Conservation (phyloP, 2,113 vertebrate genomes). For the Cisticola juncidis region DNA sequence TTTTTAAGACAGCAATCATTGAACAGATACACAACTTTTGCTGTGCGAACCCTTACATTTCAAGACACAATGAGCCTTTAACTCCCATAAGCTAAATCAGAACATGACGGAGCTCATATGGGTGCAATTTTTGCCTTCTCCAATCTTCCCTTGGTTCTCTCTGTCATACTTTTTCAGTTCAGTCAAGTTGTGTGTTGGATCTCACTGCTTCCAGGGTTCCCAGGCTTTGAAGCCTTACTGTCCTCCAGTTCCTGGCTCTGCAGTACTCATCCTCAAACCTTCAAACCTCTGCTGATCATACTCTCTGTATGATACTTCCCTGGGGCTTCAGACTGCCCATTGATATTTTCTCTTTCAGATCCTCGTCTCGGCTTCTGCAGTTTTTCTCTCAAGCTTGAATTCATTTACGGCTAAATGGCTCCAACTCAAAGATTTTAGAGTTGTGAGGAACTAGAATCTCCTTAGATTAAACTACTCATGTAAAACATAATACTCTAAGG, state of each 20-base stretch:
- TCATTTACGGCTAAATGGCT: background rate
- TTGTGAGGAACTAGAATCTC: background rate
- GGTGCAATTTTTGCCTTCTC: background rate
- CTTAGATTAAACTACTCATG: background rate
- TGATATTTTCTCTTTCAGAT: slow-evolving; percentile 45
- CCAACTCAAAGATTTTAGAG: background rate
- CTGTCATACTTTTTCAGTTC: background rate
- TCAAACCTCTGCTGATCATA: slow-evolving; percentile 16
- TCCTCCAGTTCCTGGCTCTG: slow-evolving; percentile 23
- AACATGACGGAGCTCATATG: background rate
- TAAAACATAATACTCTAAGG: background rate
- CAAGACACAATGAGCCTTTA: background rate
- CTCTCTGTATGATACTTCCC: background rate
- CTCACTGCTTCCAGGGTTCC: background rate
- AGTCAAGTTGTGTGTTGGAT: background rate
- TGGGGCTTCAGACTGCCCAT: background rate
- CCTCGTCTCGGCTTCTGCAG: background rate
- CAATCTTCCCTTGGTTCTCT: background rate
- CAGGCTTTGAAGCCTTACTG: slow-evolving; percentile 32
- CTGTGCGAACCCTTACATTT: background rate
- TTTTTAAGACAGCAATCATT: background rate
- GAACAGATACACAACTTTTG: background rate
- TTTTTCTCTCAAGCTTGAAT: slow-evolving; percentile 32
- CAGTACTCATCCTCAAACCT: slow-evolving; percentile 2
- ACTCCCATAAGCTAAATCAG: background rate